These are phyloP conservation scores for Suillia variegata DNA, from an alignment of 2,888 invertebrate species.

Conservation along the genomic window DNA sequence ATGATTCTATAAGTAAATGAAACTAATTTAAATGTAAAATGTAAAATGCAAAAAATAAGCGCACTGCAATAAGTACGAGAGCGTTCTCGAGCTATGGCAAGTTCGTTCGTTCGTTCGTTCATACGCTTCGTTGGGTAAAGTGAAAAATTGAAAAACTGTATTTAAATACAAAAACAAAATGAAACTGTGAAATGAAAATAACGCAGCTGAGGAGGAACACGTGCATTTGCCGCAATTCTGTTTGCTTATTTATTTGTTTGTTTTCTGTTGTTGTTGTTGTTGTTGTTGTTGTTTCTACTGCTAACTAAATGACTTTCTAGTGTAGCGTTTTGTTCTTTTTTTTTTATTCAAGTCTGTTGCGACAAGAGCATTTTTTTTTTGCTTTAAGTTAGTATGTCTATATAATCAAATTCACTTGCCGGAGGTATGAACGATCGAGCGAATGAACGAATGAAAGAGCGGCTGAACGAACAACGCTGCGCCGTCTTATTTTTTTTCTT, in stretches of 20 bases:
- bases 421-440: too few relatives aligned
- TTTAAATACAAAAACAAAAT: neutral
- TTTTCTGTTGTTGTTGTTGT: neutral
- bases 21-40: neutral
- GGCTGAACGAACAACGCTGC: neutral
- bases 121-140: slow-evolving; percentile 1
- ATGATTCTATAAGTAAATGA: too few relatives aligned
- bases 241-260: too few relatives aligned
- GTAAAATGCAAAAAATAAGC: too few relatives aligned
- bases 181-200: neutral
- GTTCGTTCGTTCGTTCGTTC: too few relatives aligned
- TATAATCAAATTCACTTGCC: too few relatives aligned
- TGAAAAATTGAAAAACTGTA: neutral
- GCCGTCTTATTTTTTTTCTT: too few relatives aligned
- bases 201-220: neutral
- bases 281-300: neutral
- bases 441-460: too few relatives aligned
- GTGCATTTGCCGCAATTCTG: slow-evolving; percentile 4
- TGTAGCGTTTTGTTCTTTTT: neutral
- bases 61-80: too few relatives aligned
- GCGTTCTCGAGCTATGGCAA: too few relatives aligned
- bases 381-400: neutral
- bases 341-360: neutral
- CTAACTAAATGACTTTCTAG: too few relatives aligned
- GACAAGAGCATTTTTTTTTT: neutral